Evolutionary conservation across 2,888 invertebrate species (phyloP).

Genomic region (Scaptomyza tumidula): DNA sequence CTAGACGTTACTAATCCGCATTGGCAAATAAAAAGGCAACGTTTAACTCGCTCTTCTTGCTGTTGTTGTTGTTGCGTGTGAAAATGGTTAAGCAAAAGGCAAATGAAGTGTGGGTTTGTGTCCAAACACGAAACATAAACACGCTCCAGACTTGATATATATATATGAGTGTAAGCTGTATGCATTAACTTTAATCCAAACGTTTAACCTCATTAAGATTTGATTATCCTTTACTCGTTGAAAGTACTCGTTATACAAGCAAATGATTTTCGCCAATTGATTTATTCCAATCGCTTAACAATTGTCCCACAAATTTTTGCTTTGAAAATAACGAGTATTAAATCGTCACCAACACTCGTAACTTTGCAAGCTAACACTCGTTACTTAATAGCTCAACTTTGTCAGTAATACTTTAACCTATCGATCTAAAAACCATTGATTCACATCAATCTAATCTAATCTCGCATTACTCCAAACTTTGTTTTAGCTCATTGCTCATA

Average conservation of each 20-base stretch:
- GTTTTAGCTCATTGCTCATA: no score
- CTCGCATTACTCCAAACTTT: no score
- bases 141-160: neutral
- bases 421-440: no score
- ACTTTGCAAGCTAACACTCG: neutral
- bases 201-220: neutral
- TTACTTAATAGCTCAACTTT: no score
- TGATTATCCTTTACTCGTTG: neutral
- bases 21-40: neutral
- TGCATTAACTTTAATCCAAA: neutral
- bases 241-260: neutral
- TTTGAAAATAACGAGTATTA: neutral
- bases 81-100: neutral
- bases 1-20: constrained; percentile 7
- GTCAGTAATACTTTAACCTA: no score
- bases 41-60: neutral
- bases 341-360: neutral
- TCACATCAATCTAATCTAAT: no score
- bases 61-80: constrained; percentile 15
- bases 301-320: neutral
- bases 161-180: neutral
- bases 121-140: constrained; percentile 1
- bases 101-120: neutral
- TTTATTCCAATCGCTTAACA: neutral
- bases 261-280: no score